Evolutionary conservation across 2,113 vertebrate genomes (phyloP), one percentile per base, ranked within the genome.

Genomic region (Leptosomus discolor): DNA sequence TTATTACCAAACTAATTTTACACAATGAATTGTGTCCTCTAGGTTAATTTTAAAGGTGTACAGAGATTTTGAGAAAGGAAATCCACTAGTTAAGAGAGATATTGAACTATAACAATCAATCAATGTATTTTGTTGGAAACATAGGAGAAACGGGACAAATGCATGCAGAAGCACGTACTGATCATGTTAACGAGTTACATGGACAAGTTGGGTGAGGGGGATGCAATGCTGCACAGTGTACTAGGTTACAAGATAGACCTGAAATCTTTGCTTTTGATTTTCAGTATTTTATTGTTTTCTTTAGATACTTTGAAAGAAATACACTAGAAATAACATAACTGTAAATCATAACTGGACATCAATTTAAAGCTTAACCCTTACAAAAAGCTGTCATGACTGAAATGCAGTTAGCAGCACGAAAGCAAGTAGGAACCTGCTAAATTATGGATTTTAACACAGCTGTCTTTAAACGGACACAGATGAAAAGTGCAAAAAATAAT

Each of bases 381-480:
- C 41, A 64, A 70, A 89, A 80, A 93, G 20, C 56, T 81, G 30
- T 61, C 64, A 43, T 88, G 57, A 85, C 54, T 96, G 95, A 97
- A 87, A 97, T 75, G 79, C 26, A 79, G 30, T 80, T 77, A 93
- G 17, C 84, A 37, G 26, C 68, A 86, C 50, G 48, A 65, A 95
- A 94, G 91, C 96, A 97, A 85, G 92, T 54, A 92, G 57, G 27
- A 93, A 93, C 94, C 73, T 97, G 97, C 90, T 92, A 88, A 90
- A 58, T 94, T 93, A 75, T 37, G 65, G 46, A 60, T 74, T 54
- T 95, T 91, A 83, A 65, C 41, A 74, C 30, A 96, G 51, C 15
- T 86, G 70, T 76, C 63, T 81, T 88, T 82, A 96, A 96, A 95
- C 92, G 4, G 85, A 37, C 75, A 78, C 8, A 68, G 73, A 85